Percentiles rank a stretch among this genome's conserved stretches.
Evolutionary conservation across 1,140 invertebrate species (phyloP).

Genomic region (Musca vetustissima): DNA sequence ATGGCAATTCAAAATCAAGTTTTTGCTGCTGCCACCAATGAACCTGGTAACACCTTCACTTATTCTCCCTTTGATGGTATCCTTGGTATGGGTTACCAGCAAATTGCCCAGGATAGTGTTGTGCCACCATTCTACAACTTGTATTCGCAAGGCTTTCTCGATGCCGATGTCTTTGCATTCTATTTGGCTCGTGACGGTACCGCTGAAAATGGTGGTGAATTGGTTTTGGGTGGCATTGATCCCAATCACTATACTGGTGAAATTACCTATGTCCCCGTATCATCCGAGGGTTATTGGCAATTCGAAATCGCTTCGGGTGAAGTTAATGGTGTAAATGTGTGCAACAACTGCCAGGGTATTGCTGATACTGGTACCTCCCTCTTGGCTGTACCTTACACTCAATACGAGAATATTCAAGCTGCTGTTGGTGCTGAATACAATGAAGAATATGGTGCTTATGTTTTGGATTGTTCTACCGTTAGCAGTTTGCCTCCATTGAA

Average conservation of each 20-base stretch:
- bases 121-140: constrained; percentile 93
- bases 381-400: constrained; percentile 64
- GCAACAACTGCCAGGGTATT: constrained; percentile 65
- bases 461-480: constrained; percentile 15
- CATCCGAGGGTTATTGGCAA: constrained; percentile 52
- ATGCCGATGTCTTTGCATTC: constrained; percentile 88
- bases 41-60: constrained; percentile 86
- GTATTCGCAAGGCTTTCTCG: constrained; percentile 78
- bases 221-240: constrained; percentile 51
- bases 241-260: constrained; percentile 35
- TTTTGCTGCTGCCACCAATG: constrained; percentile 96
- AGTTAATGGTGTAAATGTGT: constrained; percentile 46
- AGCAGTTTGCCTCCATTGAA: constrained; percentile 31
- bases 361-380: constrained; percentile 79
- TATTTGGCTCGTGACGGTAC: constrained; percentile 73
- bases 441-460: constrained; percentile 1
- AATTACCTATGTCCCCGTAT: constrained; percentile 49
- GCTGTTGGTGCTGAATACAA: constrained; percentile 12
- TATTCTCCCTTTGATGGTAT: constrained; percentile 97
- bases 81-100: constrained; percentile 85
- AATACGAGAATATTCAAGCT: constrained; percentile 23
- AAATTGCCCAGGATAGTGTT: constrained; percentile 87
- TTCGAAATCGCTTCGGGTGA: constrained; percentile 42
- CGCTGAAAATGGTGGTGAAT: constrained; percentile 37
- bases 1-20: constrained; percentile 78